Base-by-base conservation (phyloP, 2,888 invertebrate genomes). In the Drosophila cracens region DNA sequence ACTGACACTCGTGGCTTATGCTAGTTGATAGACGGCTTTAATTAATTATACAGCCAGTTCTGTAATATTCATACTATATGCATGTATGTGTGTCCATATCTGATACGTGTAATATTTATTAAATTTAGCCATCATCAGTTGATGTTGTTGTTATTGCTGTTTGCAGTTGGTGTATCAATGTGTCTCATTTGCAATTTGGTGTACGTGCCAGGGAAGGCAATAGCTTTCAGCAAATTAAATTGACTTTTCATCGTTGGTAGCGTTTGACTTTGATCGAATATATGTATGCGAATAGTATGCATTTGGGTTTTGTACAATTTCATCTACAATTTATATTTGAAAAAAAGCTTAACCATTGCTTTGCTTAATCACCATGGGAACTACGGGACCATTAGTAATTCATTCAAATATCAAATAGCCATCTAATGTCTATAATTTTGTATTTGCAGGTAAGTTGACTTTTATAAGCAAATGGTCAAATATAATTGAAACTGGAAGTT, bases 211-310 rank as follows among this genome's bases (percentile, higher is more conserved):
- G 62, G 74, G 62, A 72, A 79, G 70, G 77, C 73, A 82, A 83
- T 89, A 51, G 72, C 87, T 76, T 76, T 81, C 79, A 79, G 76
- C 79, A 87, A 89, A 89, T 85, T 84, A 89, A 85, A 87, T 89
- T 80, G 80, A 78, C 75, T 86, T 80, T 67, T 74, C 68, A 73
- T 64, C 76, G 69, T 38, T 74, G 58, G 7, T 36, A 54, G 34
- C 49, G 25, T 40, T 59, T 43, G 27, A 27, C 38, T 29, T 36
- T 40, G 34, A 11, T 70, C 29, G n/a, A 4, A 33, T 40, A n/a
- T 18, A 8, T n/a, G 8, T 7, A 56, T 43, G n/a, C 38, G 13
- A 21, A 38, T 48, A 29, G 49, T 48, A 27, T 13, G 10, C n/a
- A 46, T 16, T 25, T 21, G 27, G 1, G 56, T 34, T 10, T 11